These are phyloP conservation scores for Leptogaster cylindrica DNA, from an alignment of 2,888 invertebrate genomes.

Conservation along the genomic window DNA sequence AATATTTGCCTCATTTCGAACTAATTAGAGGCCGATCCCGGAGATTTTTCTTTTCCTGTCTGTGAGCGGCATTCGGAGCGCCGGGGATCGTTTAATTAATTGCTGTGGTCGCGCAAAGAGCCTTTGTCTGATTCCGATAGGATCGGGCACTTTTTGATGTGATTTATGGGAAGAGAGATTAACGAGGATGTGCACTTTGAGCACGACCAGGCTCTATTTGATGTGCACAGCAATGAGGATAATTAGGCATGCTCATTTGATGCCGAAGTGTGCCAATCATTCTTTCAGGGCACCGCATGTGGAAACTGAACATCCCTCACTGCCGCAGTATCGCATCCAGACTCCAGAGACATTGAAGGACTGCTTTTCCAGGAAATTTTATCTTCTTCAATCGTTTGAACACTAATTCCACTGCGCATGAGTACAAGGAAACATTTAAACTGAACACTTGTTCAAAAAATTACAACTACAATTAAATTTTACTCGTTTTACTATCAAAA, in stretches of 20 bases:
- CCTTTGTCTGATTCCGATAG: constrained; percentile 13
- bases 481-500: too few relatives aligned
- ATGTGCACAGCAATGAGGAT: neutral
- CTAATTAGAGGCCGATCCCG: constrained; percentile 45
- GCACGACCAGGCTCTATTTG: neutral
- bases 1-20: constrained; percentile 46
- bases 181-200: neutral
- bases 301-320: neutral
- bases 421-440: too few relatives aligned
- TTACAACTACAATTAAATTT: too few relatives aligned
- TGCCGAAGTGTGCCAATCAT: too few relatives aligned
- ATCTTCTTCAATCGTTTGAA: too few relatives aligned
- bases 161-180: constrained; percentile 15
- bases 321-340: neutral
- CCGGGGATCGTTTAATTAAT: constrained; percentile 43
- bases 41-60: constrained; percentile 18
- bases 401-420: too few relatives aligned
- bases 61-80: too few relatives aligned
- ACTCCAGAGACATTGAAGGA: neutral
- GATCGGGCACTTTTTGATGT: neutral
- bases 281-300: too few relatives aligned
- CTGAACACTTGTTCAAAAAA: too few relatives aligned
- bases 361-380: too few relatives aligned
- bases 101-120: constrained; percentile 4
- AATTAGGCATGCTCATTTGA: constrained; percentile 10